Evolutionary conservation across 2,113 vertebrate species (phyloP).

Genomic region (Lota lota): DNA sequence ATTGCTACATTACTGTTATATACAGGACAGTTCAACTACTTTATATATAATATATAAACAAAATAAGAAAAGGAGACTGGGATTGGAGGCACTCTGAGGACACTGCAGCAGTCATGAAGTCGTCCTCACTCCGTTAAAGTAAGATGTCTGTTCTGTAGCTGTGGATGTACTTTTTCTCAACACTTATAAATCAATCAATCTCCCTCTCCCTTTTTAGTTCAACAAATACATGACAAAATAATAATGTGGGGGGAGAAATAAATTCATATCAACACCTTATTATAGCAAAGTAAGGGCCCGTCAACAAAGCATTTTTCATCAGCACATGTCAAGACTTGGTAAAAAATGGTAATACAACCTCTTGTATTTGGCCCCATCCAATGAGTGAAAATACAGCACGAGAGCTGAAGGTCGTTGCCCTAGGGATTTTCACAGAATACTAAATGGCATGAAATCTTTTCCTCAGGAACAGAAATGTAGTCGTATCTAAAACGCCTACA

Average conservation of each 20-base stretch:
- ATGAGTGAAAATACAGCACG: constrained; percentile 27
- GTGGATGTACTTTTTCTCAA: constrained; percentile 38
- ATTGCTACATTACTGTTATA: constrained; percentile 96
- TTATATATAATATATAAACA: constrained; percentile 68
- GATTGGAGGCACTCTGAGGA: constrained; percentile 73
- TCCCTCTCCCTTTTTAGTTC: constrained; percentile 32
- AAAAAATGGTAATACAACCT: constrained; percentile 6
- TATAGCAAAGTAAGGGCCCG: constrained; percentile 37
- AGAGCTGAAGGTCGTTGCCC: constrained; percentile 12
- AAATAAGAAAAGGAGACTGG: constrained; percentile 46
- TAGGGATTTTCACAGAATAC: constrained; percentile 46
- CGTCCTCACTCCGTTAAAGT: constrained; percentile 51
- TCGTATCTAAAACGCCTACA: constrained; percentile 48
- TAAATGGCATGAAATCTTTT: constrained; percentile 44
- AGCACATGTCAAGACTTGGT: constrained; percentile 22
- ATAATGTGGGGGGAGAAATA: constrained; percentile 10
- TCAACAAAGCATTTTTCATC: constrained; percentile 42
- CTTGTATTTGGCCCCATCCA: constrained; percentile 14
- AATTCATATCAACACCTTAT: constrained; percentile 42
- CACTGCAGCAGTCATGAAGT: constrained; percentile 73
- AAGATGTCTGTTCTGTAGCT: constrained; percentile 57
- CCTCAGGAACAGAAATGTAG: constrained; percentile 36
- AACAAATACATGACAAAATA: constrained; percentile 47
- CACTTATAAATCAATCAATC: constrained; percentile 27
- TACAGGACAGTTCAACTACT: constrained; percentile 87